Percentiles rank a stretch among this genome's conserved stretches.
phyloP scores from a whole-genome alignment of 1,140 invertebrate genomes.

The Hyposmocoma kahamanoa region DNA sequence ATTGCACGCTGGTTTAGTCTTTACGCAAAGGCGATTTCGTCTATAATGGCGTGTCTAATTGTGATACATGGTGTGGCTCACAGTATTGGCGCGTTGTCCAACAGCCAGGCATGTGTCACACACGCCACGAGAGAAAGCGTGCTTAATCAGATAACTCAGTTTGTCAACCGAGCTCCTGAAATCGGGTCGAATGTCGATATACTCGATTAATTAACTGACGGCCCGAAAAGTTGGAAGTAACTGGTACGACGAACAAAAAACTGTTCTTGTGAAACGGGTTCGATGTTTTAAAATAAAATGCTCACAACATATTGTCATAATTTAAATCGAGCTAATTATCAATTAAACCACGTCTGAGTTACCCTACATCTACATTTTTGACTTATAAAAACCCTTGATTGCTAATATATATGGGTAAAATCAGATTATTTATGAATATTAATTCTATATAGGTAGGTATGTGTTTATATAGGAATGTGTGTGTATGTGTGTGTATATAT shows the following conservation, averaged over 20 bases:
- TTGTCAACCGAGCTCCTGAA: slow-evolving; percentile 71
- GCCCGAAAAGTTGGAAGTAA: slow-evolving; percentile 59
- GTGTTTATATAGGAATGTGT: no score
- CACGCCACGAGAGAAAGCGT: slow-evolving; percentile 63
- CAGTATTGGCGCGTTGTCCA: slow-evolving; percentile 7
- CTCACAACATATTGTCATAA: no score
- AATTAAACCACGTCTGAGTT: no score
- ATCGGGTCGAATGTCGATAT: slow-evolving; percentile 71
- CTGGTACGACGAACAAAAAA: slow-evolving; percentile 53
- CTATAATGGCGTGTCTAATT: background rate
- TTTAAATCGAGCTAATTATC: no score
- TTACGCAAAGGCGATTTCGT: background rate
- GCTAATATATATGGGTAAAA: no score
- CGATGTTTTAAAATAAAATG: no score
- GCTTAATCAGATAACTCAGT: slow-evolving; percentile 71
- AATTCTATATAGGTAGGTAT: no score
- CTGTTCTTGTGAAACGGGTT: slow-evolving; percentile 14
- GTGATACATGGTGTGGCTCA: background rate
- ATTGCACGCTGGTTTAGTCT: background rate
- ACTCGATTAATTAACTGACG: slow-evolving; percentile 71
- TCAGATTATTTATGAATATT: no score
- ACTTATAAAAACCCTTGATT: no score
- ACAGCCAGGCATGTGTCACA: slow-evolving; percentile 32
- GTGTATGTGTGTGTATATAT: no score
- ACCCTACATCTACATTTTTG: no score